phyloP scores from a whole-genome alignment of 2,797 vertebrate species.

The Jordanella pulchra region DNA sequence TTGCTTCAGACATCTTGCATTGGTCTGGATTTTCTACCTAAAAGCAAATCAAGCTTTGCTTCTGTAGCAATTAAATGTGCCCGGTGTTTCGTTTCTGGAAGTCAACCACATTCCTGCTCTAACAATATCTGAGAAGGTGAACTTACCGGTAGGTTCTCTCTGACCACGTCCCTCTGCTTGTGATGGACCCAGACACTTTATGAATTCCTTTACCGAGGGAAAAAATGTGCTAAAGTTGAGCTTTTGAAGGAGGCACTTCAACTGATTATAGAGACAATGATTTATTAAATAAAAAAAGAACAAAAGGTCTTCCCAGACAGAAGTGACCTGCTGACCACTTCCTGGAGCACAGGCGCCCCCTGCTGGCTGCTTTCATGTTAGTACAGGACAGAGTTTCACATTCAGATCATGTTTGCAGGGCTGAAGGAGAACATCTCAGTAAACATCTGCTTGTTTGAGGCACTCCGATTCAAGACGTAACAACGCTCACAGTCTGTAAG shows the following conservation, averaged over 20 bases:
- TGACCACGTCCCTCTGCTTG: too few relatives aligned
- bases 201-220: not conserved
- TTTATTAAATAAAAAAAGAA: slow-evolving; percentile 73
- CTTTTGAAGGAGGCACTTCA: not conserved
- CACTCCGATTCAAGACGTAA: slow-evolving; percentile 24
- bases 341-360: slow-evolving; percentile 3
- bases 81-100: too few relatives aligned
- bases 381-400: slow-evolving; percentile 1
- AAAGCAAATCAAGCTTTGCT: too few relatives aligned
- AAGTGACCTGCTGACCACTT: not conserved
- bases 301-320: slow-evolving; percentile 13
- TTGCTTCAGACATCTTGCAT: too few relatives aligned
- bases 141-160: too few relatives aligned
- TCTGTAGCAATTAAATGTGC: too few relatives aligned
- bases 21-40: too few relatives aligned
- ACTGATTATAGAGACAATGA: slow-evolving; percentile 24
- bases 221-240: not conserved
- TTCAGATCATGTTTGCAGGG: not conserved
- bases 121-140: too few relatives aligned
- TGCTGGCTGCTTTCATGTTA: not conserved
- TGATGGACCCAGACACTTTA: not conserved
- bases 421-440: not conserved
- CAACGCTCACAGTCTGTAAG: slow-evolving; percentile 36
- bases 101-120: too few relatives aligned
- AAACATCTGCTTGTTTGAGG: slow-evolving; percentile 30